Evolutionary conservation across 2,113 vertebrate genomes (phyloP).

Genomic region (Scomber scombrus): DNA sequence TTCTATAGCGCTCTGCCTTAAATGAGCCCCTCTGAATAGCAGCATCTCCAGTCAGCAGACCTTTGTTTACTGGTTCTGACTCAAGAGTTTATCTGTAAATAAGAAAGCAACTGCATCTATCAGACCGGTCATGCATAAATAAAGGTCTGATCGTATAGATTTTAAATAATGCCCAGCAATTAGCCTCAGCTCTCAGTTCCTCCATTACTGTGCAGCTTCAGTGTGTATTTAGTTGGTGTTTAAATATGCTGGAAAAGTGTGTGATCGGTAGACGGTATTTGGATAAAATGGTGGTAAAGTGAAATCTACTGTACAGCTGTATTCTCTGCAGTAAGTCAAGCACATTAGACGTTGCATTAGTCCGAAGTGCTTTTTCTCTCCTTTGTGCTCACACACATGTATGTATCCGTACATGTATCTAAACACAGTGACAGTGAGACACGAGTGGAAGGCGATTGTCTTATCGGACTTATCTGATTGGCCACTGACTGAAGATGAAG

Average conservation of each 20-base stretch:
- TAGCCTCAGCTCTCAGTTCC: too few species aligned
- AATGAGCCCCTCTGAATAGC: not conserved
- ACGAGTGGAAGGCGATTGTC: not conserved
- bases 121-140: not conserved
- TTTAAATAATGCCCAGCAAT: too few species aligned
- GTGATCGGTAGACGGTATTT: not conserved
- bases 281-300: not conserved
- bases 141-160: not conserved
- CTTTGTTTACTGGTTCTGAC: slow-evolving; percentile 8
- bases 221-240: not conserved
- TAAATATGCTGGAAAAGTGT: not conserved
- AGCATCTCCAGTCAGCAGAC: slow-evolving; percentile 17
- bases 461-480: slow-evolving; percentile 47
- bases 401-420: not conserved
- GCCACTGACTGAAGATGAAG: slow-evolving; percentile 25
- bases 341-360: not conserved
- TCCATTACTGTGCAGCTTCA: too few species aligned
- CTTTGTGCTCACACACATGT: not conserved
- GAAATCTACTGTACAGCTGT: slow-evolving; percentile 12
- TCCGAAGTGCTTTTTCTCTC: not conserved
- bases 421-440: not conserved
- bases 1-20: not conserved
- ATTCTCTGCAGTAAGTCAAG: not conserved
- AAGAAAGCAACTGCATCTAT: not conserved
- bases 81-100: not conserved